These are phyloP conservation scores for Vulpes lagopus DNA, from an alignment of 2,113 vertebrate species.

Conservation along the genomic window DNA sequence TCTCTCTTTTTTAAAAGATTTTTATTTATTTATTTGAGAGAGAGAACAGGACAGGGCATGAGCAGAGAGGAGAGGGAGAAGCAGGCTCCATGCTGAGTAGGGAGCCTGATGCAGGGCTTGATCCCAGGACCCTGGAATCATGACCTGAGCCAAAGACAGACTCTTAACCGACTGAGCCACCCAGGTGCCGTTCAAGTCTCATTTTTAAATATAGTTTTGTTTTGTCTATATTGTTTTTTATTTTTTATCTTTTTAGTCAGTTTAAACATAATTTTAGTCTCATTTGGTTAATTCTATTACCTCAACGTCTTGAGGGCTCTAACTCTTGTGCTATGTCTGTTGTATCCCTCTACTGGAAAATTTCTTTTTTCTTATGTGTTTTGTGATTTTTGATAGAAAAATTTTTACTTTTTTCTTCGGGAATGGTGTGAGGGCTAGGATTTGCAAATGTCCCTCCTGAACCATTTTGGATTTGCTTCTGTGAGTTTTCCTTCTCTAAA, in stretches of 20 bases:
- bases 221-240: not conserved
- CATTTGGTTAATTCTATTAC: not conserved
- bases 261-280: conserved; percentile 16
- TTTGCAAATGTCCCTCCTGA: not conserved
- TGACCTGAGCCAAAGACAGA: too few species aligned
- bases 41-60: too few species aligned
- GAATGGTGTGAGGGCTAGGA: not conserved
- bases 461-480: conserved; percentile 8
- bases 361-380: not conserved
- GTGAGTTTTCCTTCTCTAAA: not conserved
- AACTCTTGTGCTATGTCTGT: not conserved
- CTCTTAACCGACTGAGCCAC: too few species aligned
- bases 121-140: too few species aligned
- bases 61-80: too few species aligned
- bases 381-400: not conserved
- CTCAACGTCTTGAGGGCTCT: not conserved
- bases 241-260: not conserved
- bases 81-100: too few species aligned
- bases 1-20: too few species aligned
- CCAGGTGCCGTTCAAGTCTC: too few species aligned
- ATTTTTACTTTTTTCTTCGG: not conserved
- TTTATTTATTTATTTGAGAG: too few species aligned
- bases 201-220: not conserved
- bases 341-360: not conserved
- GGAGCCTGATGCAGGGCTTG: too few species aligned